Evolutionary conservation across 1,140 invertebrate species (phyloP), one percentile per base, ranked within the genome.

Genomic region (Drosophila neocordata): DNA sequence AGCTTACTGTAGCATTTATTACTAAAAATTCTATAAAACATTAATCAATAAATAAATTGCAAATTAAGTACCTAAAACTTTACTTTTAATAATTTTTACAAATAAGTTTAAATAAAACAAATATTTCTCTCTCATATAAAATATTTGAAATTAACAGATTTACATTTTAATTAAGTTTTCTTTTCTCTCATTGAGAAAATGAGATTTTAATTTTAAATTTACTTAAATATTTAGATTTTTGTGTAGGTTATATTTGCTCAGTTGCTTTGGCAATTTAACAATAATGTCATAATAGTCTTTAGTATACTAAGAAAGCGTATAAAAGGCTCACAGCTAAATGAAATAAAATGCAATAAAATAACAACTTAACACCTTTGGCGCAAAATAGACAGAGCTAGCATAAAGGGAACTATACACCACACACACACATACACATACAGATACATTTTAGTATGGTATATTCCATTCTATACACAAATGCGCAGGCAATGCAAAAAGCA

Each of bases 401-500:
- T 69, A 76, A 76, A 76, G 73, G 73, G 65, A 76, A 60, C 56
- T 56, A 34, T 4, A 15, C 48, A 13, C 41, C 37, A 11, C 13
- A 52, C 60, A 12, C 27, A 5, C 11, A 34, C 48, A 27, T 0
- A 31, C 31, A 18, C 15, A 35, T 5, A 65, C 37, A 64, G 37
- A 27, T 22, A 58, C 41, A 44, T 24, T 18, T n/a, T 12, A 44
- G 13, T 44, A 41, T n/a, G 41, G 41, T 44, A 44, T 9, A 13
- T 13, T 41, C 24, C 2, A 3, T 41, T n/a, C 24, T 57, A 51
- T 69, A 78, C 58, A 77, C 62, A 84, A 85, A 84, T 79, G 72
- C 80, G 77, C 81, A 77, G 81, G 81, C 82, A 85, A 85, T 85
- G 78, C 78, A 78, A 85, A 87, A 85, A 87, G 82, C 82, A 85